A percentile compares a stretch with the other conserved stretches of the same genome.
phyloP scores from a whole-genome alignment of 2,888 invertebrate genomes.

The Melinaea menophilus region DNA sequence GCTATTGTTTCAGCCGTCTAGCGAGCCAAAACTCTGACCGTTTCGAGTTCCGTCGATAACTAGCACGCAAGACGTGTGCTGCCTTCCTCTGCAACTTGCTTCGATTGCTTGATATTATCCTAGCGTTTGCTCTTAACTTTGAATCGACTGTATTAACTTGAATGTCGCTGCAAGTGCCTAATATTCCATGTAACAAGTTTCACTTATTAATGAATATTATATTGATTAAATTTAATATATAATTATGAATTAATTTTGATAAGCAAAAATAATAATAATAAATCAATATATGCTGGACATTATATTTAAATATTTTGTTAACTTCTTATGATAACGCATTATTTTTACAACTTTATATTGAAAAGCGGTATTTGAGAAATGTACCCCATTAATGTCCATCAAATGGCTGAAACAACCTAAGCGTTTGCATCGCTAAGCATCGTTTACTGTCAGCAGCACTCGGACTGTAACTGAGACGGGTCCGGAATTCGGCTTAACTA shows the following conservation, averaged over 20 bases:
- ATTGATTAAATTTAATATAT: neutral
- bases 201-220: no score
- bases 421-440: constrained; percentile 59
- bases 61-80: constrained; percentile 57
- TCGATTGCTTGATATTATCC: constrained; percentile 67
- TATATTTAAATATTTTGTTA: neutral
- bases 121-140: constrained; percentile 60
- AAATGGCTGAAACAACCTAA: constrained; percentile 43
- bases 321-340: neutral
- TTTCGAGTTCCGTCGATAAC: constrained; percentile 45
- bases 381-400: constrained; percentile 18
- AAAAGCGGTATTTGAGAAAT: neutral
- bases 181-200: constrained; percentile 25
- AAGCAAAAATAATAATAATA: neutral
- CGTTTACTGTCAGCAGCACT: constrained; percentile 71
- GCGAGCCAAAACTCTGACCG: constrained; percentile 65
- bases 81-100: constrained; percentile 56
- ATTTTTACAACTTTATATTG: neutral
- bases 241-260: neutral
- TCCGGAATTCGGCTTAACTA: constrained; percentile 64
- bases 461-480: constrained; percentile 70
- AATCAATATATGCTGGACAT: neutral
- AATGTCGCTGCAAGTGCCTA: constrained; percentile 16
- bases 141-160: constrained; percentile 44
- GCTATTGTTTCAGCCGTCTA: constrained; percentile 69